Percentiles rank a stretch among this genome's conserved stretches.
These are phyloP conservation scores for Oplegnathus fasciatus DNA, from an alignment of 2,113 vertebrate genomes.

Conservation along the genomic window DNA sequence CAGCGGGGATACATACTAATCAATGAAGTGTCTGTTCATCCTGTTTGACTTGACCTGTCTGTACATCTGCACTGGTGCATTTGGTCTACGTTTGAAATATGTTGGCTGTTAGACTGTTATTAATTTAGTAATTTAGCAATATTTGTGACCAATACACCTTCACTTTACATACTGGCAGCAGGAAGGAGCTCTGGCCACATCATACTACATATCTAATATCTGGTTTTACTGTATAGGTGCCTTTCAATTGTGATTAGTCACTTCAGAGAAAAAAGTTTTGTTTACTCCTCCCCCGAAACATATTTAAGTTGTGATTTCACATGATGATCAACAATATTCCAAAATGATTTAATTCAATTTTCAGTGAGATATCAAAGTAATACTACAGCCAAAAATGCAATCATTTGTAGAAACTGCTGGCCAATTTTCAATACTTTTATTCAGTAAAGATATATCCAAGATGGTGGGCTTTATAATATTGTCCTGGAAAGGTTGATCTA, in stretches of 20 bases:
- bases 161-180: not conserved
- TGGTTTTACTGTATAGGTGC: not conserved
- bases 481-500: not conserved
- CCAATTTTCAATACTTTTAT: not conserved
- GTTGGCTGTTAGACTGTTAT: not conserved
- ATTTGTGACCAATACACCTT: not conserved
- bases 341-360: not conserved
- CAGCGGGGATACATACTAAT: conserved; percentile 1
- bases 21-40: not conserved
- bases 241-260: not conserved
- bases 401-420: not conserved
- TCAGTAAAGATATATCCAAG: not conserved
- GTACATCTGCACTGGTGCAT: not conserved
- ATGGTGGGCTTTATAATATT: not conserved
- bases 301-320: no score
- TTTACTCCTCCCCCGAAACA: not conserved
- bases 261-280: not conserved
- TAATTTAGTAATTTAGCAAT: not conserved
- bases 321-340: not conserved
- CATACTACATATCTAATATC: not conserved
- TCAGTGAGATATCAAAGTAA: not conserved
- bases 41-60: not conserved
- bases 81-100: not conserved
- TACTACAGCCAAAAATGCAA: not conserved
- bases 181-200: not conserved